Evolutionary conservation across 2,113 vertebrate species (phyloP), one percentile per base, ranked within the genome.

Genomic region (Ciconia maguari): DNA sequence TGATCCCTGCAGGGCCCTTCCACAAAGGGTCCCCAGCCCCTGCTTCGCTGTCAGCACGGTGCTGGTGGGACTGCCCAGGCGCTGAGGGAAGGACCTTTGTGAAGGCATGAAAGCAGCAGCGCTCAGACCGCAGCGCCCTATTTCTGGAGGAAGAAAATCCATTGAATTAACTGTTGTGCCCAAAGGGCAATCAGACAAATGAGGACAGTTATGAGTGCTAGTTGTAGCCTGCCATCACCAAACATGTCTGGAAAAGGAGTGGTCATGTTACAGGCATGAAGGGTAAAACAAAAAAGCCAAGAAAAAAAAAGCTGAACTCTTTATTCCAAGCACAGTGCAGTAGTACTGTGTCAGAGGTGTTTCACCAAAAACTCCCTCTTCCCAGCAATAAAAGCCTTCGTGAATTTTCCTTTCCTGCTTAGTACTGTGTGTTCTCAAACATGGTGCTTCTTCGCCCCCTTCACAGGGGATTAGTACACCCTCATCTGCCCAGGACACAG

Each of bases 161-260:
- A 68, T 17, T 51, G 94, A 54, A 64, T 95, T 34, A 96, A 69
- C 86, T 93, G 91, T 69, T 32, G 81, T 94, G 97, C 93, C 95
- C 92, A 68, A 46, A 83, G 95, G 92, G 96, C 94, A 96, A 62
- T 34, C 88, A 94, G 83, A 6, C 85, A 68, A 36, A 87, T 0
- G 8, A 88, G 90, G 72, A 38, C 80, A 69, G 81, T 74, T 90
- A 81, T 11, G 78, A 62, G 90, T 60, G 61, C 90, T 86, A 65
- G 92, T 84, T 80, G 52, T 29, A 91, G 94, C 85, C 89, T 94
- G 86, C 80, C 78, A 3, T 38, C 29, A 32, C 62, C 82, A 77
- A 36, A 76, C 87, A 4, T 27, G 90, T 91, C 94, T 96, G 87
- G 94, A 42, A 89, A 69, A 83, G 54, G 75, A 42, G 8, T 92